Evolutionary conservation across 2,888 invertebrate species (phyloP).

Genomic region (Neoascia interrupta): DNA sequence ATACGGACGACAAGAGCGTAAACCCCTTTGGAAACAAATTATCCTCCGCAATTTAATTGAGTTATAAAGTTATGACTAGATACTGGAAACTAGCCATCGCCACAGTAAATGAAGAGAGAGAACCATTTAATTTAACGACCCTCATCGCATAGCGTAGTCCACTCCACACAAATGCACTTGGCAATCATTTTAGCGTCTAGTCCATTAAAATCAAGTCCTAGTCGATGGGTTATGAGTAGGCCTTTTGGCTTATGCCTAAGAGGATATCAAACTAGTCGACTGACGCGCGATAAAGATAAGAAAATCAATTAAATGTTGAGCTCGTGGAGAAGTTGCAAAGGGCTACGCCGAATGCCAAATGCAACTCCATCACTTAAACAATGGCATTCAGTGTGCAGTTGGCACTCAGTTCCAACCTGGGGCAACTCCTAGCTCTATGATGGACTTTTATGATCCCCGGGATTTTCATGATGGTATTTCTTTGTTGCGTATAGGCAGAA

Average conservation of each 20-base stretch:
- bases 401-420: not conserved
- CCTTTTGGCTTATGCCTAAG: conserved; percentile 11
- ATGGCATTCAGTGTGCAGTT: conserved; percentile 55
- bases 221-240: conserved; percentile 29
- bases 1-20: too few relatives aligned
- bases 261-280: conserved; percentile 38
- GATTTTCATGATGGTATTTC: not conserved
- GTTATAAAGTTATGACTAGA: conserved; percentile 11
- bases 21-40: conserved; percentile 32
- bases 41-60: conserved; percentile 28
- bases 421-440: not conserved
- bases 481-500: conserved; percentile 8
- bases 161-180: not conserved
- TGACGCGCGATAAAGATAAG: conserved; percentile 62
- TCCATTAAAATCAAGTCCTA: conserved; percentile 46
- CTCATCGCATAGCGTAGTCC: conserved; percentile 15
- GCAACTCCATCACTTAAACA: conserved; percentile 17
- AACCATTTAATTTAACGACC: conserved; percentile 41
- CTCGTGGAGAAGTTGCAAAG: conserved; percentile 28
- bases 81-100: too few relatives aligned
- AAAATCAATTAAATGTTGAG: conserved; percentile 61
- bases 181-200: conserved; percentile 11
- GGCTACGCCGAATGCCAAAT: conserved; percentile 1
- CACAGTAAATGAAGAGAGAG: too few relatives aligned
- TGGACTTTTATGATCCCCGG: not conserved